Evolutionary conservation across 2,888 invertebrate genomes (phyloP).

Genomic region (Plagodis dolabraria): DNA sequence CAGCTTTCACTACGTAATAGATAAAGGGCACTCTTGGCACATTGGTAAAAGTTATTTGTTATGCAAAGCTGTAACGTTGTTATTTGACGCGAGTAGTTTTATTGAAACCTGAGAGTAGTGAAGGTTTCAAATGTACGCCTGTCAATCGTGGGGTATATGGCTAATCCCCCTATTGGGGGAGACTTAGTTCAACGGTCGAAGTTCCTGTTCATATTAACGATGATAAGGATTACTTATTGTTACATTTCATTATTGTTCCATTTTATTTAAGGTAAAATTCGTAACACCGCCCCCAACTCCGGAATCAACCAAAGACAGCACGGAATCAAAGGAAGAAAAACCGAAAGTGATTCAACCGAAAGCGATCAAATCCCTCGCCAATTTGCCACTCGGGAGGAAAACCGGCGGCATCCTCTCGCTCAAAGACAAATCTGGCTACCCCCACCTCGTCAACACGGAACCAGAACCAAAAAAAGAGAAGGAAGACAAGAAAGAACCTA

Average conservation of each 20-base stretch:
- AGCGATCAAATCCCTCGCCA: conserved; percentile 71
- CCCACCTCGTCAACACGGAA: conserved; percentile 76
- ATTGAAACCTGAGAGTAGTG: too few relatives aligned
- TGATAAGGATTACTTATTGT: background rate
- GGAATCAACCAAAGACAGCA: conserved; percentile 58
- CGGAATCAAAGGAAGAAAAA: conserved; percentile 64
- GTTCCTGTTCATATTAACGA: too few relatives aligned
- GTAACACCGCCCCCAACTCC: conserved; percentile 80
- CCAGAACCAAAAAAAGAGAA: conserved; percentile 67
- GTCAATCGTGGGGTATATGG: too few relatives aligned
- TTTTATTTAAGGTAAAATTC: conserved; percentile 80
- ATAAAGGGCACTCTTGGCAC: too few relatives aligned
- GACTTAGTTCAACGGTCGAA: too few relatives aligned
- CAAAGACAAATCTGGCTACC: conserved; percentile 82
- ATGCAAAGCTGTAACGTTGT: too few relatives aligned
- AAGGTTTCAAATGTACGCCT: too few relatives aligned
- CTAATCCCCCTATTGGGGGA: too few relatives aligned
- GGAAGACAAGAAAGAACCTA: conserved; percentile 67
- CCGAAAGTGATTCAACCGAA: conserved; percentile 73
- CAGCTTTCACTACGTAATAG: too few relatives aligned
- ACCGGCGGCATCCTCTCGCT: conserved; percentile 81
- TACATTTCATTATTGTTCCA: conserved; percentile 1
- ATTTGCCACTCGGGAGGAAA: conserved; percentile 73
- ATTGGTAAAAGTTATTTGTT: too few relatives aligned
- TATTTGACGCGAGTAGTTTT: too few relatives aligned